Evolutionary conservation across 2,888 invertebrate species (phyloP).

Genomic region (Cartodere bifasciata): DNA sequence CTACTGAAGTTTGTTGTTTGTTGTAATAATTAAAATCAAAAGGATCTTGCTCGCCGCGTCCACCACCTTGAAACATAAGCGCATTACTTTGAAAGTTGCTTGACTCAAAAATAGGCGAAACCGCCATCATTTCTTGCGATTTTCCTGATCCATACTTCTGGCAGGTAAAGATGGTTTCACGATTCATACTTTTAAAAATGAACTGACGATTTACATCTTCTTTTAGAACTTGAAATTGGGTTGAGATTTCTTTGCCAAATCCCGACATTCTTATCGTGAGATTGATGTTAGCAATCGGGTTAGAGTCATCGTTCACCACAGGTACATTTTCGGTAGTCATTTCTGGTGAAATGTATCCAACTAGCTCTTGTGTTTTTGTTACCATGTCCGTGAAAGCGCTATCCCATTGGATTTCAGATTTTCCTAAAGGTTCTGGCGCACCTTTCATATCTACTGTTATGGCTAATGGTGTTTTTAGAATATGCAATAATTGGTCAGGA

Average conservation of each 20-base stretch:
- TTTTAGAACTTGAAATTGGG: slow-evolving; percentile 22
- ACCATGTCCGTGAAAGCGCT: slow-evolving; percentile 39
- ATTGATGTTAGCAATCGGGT: slow-evolving; percentile 37
- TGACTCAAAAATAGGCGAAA: background rate
- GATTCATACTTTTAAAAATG: slow-evolving; percentile 25
- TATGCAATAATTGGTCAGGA: slow-evolving; percentile 36
- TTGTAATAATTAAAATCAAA: too few species aligned
- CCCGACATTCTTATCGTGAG: slow-evolving; percentile 40
- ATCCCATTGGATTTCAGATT: slow-evolving; percentile 37
- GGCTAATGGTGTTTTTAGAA: slow-evolving; percentile 38
- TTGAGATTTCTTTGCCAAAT: slow-evolving; percentile 37
- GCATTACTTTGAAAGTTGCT: slow-evolving; percentile 9
- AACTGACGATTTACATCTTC: slow-evolving; percentile 17
- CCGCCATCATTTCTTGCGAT: too few species aligned
- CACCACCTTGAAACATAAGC: too few species aligned
- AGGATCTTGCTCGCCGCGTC: too few species aligned
- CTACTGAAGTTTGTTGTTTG: too few species aligned
- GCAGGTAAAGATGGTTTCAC: slow-evolving; percentile 24
- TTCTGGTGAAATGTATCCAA: slow-evolving; percentile 27
- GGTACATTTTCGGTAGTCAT: slow-evolving; percentile 31
- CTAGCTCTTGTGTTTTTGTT: slow-evolving; percentile 27
- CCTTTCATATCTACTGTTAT: slow-evolving; percentile 40
- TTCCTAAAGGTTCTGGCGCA: slow-evolving; percentile 34
- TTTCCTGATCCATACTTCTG: slow-evolving; percentile 24
- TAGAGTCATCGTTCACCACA: slow-evolving; percentile 32